Conservation (phyloP, 2,113 vertebrate species). For the Pleuronectes platessa region DNA sequence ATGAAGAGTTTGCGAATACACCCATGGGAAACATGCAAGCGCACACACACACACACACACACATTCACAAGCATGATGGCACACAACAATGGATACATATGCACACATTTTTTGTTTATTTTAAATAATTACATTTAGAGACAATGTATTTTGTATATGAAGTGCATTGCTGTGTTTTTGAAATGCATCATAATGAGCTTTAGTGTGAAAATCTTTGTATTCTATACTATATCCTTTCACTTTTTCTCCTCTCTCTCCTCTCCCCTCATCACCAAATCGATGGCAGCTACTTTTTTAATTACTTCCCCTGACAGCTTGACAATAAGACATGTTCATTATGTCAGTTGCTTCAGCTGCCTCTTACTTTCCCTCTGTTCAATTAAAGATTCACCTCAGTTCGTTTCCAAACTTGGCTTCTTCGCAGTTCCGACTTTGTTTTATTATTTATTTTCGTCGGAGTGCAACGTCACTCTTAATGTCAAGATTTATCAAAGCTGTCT, state of each 20-base stretch:
- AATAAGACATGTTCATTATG: slow-evolving; percentile 36
- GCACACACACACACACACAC: neutral
- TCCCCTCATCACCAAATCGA: slow-evolving; percentile 31
- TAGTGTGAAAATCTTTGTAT: neutral
- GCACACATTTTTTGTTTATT: neutral
- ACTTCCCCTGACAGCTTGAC: slow-evolving; percentile 49
- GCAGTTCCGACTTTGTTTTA: neutral
- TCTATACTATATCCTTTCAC: neutral
- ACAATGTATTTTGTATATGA: slow-evolving; percentile 5
- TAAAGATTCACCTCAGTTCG: slow-evolving; percentile 12
- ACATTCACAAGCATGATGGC: neutral
- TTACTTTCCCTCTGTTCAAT: slow-evolving; percentile 10
- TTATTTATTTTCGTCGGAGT: neutral
- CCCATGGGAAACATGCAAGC: slow-evolving; percentile 38
- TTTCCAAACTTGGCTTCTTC: neutral
- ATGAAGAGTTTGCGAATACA: slow-evolving; percentile 42
- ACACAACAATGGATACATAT: slow-evolving; percentile 8
- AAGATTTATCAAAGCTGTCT: neutral
- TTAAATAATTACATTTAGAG: neutral
- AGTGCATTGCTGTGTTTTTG: slow-evolving; percentile 6
- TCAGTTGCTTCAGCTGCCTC: slow-evolving; percentile 11
- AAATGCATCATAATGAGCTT: neutral
- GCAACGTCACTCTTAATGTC: neutral
- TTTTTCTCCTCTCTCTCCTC: neutral
- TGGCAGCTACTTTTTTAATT: slow-evolving; percentile 51